A percentile compares a stretch with the other conserved stretches of the same genome.
Evolutionary conservation across 2,113 vertebrate genomes (phyloP).

Genomic region (Hyperopisus bebe): DNA sequence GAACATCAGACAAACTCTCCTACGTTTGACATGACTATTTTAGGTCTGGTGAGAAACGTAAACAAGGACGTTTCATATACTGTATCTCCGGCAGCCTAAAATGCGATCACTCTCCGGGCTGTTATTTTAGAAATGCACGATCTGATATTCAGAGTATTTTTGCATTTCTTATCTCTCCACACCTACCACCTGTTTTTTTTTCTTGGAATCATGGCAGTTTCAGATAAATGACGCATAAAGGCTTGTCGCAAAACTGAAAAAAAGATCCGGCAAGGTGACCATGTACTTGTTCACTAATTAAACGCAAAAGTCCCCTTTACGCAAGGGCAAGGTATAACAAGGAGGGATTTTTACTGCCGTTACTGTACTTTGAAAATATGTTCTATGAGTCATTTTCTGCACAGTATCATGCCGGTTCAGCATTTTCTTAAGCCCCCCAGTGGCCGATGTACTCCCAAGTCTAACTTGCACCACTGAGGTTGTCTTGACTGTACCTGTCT

Average conservation of each 20-base stretch:
- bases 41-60: constrained; percentile 51
- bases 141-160: constrained; percentile 9
- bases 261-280: not conserved
- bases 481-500: constrained; percentile 35
- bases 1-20: constrained; percentile 61
- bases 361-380: not conserved
- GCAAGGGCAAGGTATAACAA: not conserved
- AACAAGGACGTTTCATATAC: constrained; percentile 47
- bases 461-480: constrained; percentile 42
- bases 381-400: not conserved
- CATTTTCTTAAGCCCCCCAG: constrained; percentile 43
- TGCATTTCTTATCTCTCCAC: not conserved
- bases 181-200: not conserved
- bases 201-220: not conserved
- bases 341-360: not conserved
- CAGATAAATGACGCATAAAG: not conserved
- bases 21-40: constrained; percentile 46
- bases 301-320: not conserved
- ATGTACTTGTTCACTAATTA: not conserved
- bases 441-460: constrained; percentile 38
- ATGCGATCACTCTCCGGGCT: constrained; percentile 37
- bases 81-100: constrained; percentile 44
- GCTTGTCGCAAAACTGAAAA: not conserved
- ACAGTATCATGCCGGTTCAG: constrained; percentile 48
- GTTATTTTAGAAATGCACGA: constrained; percentile 4